Base-by-base conservation (phyloP, 2,797 vertebrate genomes). In the Tragelaphus eurycerus region DNA sequence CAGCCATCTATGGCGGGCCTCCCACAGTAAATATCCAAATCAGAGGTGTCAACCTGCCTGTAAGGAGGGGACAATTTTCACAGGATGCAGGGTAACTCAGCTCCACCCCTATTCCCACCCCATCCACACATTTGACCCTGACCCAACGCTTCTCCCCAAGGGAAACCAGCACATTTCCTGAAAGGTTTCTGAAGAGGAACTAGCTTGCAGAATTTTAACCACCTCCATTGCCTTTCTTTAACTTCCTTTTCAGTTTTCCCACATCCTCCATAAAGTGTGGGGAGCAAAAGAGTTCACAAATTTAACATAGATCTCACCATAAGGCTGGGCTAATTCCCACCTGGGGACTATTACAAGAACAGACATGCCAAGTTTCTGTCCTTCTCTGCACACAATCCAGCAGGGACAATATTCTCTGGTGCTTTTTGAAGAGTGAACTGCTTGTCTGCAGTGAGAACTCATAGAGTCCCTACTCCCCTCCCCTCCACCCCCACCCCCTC, bases 171-270 rank as follows among this genome's bases (percentile, higher is more conserved):
- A 57, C 23, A 38, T 62, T 95, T 95, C 93, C 50, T 25, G 27
- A 31, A 62, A n/a, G 16, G 67, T 93, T 90, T 85, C 83, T 14
- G 13, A 14, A 88, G 25, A 85, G 43, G 74, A 93, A 87, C 55
- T 54, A 4, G 43, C 84, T 86, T 94, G 43, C 21, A 82, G 84
- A 16, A 50, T 95, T 95, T 92, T 85, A 87, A 97, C 67, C 81
- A 67, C 27, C 29, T 82, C 23, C 4, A 25, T 54, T 27, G 25
- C 60, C 97, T 92, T 91, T 82, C 43, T 52, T 43, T 55, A 88
- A 93, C 64, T 95, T 95, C 57, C 43, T 89, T 85, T 96, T 95
- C 38, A 29, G 46, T 86, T 89, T 97, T 62, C 23, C 29, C 84
- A 89, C 46, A 17, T 55, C 54, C 55, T 71, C 86, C 52, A 79